Evolutionary conservation across 2,888 invertebrate species (phyloP).

Genomic region (Andrena bicolor): DNA sequence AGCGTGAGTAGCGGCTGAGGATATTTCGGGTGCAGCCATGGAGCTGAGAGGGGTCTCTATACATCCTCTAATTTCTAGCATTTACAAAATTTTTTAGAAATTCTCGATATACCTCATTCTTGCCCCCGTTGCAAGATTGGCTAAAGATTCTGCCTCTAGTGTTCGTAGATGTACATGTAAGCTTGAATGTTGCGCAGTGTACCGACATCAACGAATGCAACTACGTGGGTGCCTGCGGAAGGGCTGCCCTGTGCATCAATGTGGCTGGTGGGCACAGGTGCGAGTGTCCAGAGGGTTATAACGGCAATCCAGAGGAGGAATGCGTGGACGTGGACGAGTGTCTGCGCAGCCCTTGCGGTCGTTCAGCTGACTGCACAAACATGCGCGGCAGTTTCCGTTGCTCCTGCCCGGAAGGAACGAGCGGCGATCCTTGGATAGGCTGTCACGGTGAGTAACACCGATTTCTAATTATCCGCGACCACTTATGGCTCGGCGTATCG

Average conservation of each 20-base stretch:
- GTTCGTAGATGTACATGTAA: too few species aligned
- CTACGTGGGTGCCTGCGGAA: conserved; percentile 90
- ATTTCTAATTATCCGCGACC: conserved; percentile 43
- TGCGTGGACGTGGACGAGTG: conserved; percentile 93
- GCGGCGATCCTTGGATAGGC: conserved; percentile 91
- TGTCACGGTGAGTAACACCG: conserved; percentile 89
- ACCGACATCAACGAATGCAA: conserved; percentile 94
- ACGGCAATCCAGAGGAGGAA: conserved; percentile 92
- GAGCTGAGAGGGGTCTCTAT: neutral
- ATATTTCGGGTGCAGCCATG: too few species aligned
- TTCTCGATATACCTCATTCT: too few species aligned
- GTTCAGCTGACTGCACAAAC: conserved; percentile 92
- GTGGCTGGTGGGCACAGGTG: conserved; percentile 93
- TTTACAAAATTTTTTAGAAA: too few species aligned
- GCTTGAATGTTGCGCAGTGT: conserved; percentile 86
- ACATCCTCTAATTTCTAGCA: neutral
- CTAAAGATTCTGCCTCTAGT: too few species aligned
- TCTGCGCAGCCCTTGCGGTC: conserved; percentile 91
- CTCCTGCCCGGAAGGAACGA: conserved; percentile 93
- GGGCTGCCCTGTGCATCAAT: conserved; percentile 92
- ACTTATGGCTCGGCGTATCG: neutral
- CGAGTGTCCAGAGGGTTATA: conserved; percentile 93
- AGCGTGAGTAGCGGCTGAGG: conserved; percentile 52
- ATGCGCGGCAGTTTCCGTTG: conserved; percentile 92
- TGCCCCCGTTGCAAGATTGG: too few species aligned